Evolutionary conservation across 2,888 invertebrate genomes (phyloP), one percentile per base, ranked within the genome.

Genomic region (Epistrophella euchroma): DNA sequence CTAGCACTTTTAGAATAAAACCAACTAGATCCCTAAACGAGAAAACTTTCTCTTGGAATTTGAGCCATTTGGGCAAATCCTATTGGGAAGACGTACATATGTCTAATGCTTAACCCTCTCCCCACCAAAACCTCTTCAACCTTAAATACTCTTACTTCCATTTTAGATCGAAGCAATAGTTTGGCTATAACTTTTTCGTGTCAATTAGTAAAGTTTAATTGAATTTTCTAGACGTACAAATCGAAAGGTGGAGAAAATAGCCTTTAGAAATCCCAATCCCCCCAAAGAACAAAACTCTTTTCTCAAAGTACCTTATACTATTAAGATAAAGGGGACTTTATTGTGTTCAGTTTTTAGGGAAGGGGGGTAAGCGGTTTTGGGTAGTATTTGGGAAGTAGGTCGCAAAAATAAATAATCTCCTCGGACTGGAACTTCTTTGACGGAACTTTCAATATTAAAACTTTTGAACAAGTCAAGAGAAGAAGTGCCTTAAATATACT

Each of bases 171-270:
- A 76, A 73, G 76, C 85, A 81, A 86, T 86, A 86, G 86, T 86
- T 86, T 45, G 70, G 64, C 74, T 43, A 66, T 66, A 86, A 86
- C 82, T 86, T 86, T 86, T 74, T 78, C 77, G 82, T 86, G 86
- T 86, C 86, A 86, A 86, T 86, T 86, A 86, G 82, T 86, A 81
- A 86, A 86, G 86, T 86, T 86, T 86, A 86, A 86, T 86, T 86
- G 86, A 86, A 86, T 86, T 82, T 86, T 70, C 77, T 40, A 73
- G 45, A 45, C 74, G 47, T 58, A 75, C 37, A 86, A 71, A 79
- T 62, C 62, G 60, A 50, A 58, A 43, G 28, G 25, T 52, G 84
- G 60, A 47, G 50, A 56, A 72, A 56, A 77, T 73, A 37, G 40
- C 45, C 68, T 68, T 37, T 52, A 22, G 68, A 52, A 68, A 68